Base-by-base conservation (phyloP, 2,888 invertebrate genomes). In the Gerris lacustris region DNA sequence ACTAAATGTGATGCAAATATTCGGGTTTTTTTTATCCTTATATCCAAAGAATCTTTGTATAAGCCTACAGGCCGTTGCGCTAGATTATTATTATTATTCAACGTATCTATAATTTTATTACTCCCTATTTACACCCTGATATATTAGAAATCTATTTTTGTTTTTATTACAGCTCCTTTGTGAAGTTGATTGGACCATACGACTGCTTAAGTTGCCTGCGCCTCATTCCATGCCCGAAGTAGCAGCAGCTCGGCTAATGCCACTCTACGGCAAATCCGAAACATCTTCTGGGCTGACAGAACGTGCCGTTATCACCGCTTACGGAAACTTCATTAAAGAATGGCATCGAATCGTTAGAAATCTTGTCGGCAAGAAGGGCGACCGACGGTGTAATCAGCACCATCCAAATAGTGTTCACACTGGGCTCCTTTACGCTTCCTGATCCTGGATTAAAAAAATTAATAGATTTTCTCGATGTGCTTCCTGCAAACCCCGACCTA, bases 251-350 rank as follows among this genome's bases (percentile, higher is more conserved):
- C 6, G 11, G 45, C 62, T n/a, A 73, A 73, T 74, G 66, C 71
- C 68, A 44, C 71, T 11, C 7, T 64, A 64, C 5, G 64, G 64
- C 67, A 71, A 7, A 11, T 84, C 85, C 76, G 79, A 83, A 4
- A 84, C 86, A 0, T 79, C 81, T 71, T 84, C 85, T 77, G 80
- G 86, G 67, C 83, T 85, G 73, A 84, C 86, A 75, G 88, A 88
- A 77, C 84, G 84, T 77, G 85, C 86, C 47, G 84, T 87, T 5
- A 82, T 87, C 71, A 83, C 84, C 74, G 83, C 84, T 9, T 86
- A 87, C 77, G 83, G 83, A 47, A 83, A 82, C 67, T 84, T 86
- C 73, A 79, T 88, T 9, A 83, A 84, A 77, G 85, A 86, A 76
- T 87, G 87, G 77, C 66, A 72, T 66, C 70, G 72, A 47, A 77